Conservation (phyloP, 2,113 vertebrate species). For the Pteruthius melanotis region DNA sequence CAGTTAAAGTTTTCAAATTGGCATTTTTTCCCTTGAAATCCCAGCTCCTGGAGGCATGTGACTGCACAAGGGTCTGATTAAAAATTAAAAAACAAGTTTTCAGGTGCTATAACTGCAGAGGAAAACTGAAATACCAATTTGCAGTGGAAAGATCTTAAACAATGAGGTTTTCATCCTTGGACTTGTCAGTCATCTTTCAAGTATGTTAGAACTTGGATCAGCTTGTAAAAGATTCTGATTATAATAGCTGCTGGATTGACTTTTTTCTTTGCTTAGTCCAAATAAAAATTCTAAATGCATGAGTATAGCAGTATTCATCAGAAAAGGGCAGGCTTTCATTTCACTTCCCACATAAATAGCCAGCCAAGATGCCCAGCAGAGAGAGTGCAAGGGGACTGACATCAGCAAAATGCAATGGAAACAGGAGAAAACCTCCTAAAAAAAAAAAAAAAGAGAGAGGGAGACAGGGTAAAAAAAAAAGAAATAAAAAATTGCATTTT, state of each 20-base stretch:
- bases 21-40: neutral
- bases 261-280: neutral
- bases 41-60: neutral
- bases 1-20: neutral
- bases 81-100: neutral
- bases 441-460: accelerated
- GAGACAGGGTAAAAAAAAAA: neutral
- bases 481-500: neutral
- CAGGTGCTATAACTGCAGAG: neutral
- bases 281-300: neutral
- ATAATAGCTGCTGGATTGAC: neutral
- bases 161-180: neutral
- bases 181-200: neutral
- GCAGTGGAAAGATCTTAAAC: neutral
- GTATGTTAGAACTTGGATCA: neutral
- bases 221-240: neutral
- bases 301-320: neutral
- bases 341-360: neutral
- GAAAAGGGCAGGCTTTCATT: neutral
- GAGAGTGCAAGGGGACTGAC: neutral
- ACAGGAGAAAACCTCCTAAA: neutral
- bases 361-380: neutral
- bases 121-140: neutral
- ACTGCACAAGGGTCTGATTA: neutral
- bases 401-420: neutral